Evolutionary conservation across 2,888 invertebrate species (phyloP), one percentile per base, ranked within the genome.

Genomic region (Clostera curtula): DNA sequence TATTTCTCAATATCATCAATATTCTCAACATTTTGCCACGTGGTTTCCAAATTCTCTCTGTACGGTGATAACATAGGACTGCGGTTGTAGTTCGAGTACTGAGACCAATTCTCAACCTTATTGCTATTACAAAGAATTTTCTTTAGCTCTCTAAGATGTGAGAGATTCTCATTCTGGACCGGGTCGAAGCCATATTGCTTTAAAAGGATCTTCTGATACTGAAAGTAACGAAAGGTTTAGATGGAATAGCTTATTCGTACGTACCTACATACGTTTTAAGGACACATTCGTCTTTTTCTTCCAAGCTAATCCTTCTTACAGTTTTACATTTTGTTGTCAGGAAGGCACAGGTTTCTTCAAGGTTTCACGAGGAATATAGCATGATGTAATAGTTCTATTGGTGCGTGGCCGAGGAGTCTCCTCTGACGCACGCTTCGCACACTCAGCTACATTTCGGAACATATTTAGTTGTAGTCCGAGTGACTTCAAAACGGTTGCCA

Each of bases 11-110:
- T 43, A 3, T 74, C 65, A 2, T 59, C 57, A 8, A 43, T 25
- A 15, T 53, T 56, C 5, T 73, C 59, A 10, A 73, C 34, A 25
- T 44, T 57, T 20, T 63, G 64, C 71, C 73, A 74, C 1, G 49
- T 36, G 2, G 45, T 56, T 3, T 57, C 55, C 0, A 39, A 27
- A 1, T 36, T 40, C 21, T 45, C 48, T 5, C 43, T 24, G 12
- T 31, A 45, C 2, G 33, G 27, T 12, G 28, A 24, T 1, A 12
- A 1, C 4, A 13, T 4, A 9, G 5, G 4, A 15, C 27, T 24
- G 3, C 19, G 28, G 8, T 38, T 30, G 0, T 40, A 33, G 4
- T 40, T 33, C 1, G 32, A 29, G 25, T 46, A 58, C 31, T 62
- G 62, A 4, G 61, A 60, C 17, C 43, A 34, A n/a, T 46, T 55